These are phyloP conservation scores for Chymomyza procnemis DNA, from an alignment of 2,888 invertebrate genomes.

Conservation along the genomic window DNA sequence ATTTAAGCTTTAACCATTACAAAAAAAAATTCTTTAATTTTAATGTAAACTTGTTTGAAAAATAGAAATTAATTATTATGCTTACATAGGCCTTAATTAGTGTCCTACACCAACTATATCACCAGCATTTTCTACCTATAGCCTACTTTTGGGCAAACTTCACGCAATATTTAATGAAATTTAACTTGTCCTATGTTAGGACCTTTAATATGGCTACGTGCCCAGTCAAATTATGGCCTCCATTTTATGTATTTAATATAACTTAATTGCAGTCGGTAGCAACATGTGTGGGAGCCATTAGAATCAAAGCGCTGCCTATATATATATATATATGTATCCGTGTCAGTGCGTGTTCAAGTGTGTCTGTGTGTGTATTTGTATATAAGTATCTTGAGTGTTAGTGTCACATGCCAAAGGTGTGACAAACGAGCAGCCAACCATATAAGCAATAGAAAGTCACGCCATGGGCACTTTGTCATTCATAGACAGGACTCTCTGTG, in stretches of 20 bases:
- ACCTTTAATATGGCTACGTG: not conserved
- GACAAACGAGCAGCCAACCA: conserved; percentile 29
- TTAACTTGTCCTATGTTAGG: conserved; percentile 6
- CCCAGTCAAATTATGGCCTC: conserved; percentile 19
- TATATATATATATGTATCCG: not conserved
- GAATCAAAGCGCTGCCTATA: conserved; percentile 42
- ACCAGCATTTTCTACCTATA: not conserved
- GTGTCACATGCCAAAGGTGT: conserved; percentile 35
- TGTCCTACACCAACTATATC: not conserved
- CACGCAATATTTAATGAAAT: conserved; percentile 19
- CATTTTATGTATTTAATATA: conserved; percentile 46
- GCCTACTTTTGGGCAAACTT: conserved; percentile 17
- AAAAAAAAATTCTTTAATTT: too few relatives aligned
- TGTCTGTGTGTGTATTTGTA: not conserved
- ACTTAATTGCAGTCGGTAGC: conserved; percentile 50
- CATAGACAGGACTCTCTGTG: not conserved
- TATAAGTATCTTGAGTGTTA: conserved; percentile 8
- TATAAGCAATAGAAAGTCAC: not conserved
- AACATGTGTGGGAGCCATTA: conserved; percentile 54
- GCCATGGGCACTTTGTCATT: not conserved
- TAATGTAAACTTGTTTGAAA: too few relatives aligned
- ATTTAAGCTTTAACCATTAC: too few relatives aligned
- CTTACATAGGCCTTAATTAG: too few relatives aligned
- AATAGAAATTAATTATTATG: too few relatives aligned
- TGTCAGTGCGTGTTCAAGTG: not conserved